Conservation (phyloP, 2,113 vertebrate genomes). For the Puma concolor region DNA sequence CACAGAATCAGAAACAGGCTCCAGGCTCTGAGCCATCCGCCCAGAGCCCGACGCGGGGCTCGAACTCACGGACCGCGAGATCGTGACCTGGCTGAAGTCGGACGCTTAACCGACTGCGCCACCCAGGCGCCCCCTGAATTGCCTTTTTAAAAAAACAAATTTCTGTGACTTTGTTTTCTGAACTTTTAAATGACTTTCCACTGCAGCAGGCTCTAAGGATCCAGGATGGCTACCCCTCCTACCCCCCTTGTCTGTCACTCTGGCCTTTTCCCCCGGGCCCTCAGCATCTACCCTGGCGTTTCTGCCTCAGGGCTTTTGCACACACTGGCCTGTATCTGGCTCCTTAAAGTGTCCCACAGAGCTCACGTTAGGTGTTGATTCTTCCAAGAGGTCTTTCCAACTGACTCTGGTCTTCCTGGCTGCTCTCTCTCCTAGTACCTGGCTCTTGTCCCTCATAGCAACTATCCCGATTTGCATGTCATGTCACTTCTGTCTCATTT, state of each 20-base stretch:
- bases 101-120: no score
- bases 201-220: background rate
- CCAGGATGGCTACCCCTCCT: background rate
- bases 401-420: background rate
- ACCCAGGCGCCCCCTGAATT: no score
- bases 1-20: no score
- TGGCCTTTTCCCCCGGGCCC: background rate
- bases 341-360: background rate
- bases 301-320: background rate
- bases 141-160: background rate
- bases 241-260: background rate
- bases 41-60: no score
- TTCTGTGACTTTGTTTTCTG: background rate
- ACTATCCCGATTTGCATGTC: background rate
- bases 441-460: background rate
- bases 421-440: background rate
- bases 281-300: fast-evolving
- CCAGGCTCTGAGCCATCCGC: no score
- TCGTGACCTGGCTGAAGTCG: no score
- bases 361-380: background rate
- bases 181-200: background rate
- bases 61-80: no score
- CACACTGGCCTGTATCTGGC: background rate
- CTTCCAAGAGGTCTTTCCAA: background rate
- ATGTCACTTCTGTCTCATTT: background rate